Base-by-base conservation (phyloP, 2,113 vertebrate genomes). In the Cyprichromis sp. region DNA sequence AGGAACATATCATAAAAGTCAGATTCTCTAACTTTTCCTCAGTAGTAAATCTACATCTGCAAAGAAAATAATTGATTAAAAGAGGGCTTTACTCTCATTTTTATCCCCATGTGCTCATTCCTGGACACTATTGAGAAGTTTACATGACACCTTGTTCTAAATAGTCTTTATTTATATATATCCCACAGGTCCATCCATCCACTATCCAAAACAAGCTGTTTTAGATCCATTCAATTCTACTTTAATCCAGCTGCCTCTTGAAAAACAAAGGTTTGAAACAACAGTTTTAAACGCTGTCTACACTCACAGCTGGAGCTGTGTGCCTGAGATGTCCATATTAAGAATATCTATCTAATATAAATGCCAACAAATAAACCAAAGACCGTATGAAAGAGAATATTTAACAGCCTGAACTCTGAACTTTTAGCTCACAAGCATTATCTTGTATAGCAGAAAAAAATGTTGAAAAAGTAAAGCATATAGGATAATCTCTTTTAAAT, bases 261-360 rank as follows among this genome's bases (percentile, higher is more conserved):
- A 42, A 71, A 71, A 71, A 71, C 66, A 26, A 71, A 42, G 38
- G n/a, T 42, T 71, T 24, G n/a, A 68, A 68, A 68, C n/a, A 68
- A 38, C 7, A 24, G 3, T 13, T 71, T 71, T 42, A 71, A 71
- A 71, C 63, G 24, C 36, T 6, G 11, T 40, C 36, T 42, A 9
- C 8, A 8, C 63, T 24, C 63, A 42, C 63, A 71, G 63, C 63
- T 13, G n/a, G 12, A 71, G 7, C 7, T 42, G n/a, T 24, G n/a
- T 42, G 63, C 34, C 63, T 68, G 63, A 71, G n/a, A 71, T 42
- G 36, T 40, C 5, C 7, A 42, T 42, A 14, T 42, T 1, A 21
- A 40, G 2, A 0, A 71, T 71, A 71, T 21, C 36, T 42, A 40
- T 21, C 36, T 24, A 24, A 71, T 21, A 71, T 71, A 21, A 71